A percentile compares a stretch with the other conserved stretches of the same genome.
Evolutionary conservation across 2,113 vertebrate species (phyloP).

Genomic region (Andinoacara biseriatus): DNA sequence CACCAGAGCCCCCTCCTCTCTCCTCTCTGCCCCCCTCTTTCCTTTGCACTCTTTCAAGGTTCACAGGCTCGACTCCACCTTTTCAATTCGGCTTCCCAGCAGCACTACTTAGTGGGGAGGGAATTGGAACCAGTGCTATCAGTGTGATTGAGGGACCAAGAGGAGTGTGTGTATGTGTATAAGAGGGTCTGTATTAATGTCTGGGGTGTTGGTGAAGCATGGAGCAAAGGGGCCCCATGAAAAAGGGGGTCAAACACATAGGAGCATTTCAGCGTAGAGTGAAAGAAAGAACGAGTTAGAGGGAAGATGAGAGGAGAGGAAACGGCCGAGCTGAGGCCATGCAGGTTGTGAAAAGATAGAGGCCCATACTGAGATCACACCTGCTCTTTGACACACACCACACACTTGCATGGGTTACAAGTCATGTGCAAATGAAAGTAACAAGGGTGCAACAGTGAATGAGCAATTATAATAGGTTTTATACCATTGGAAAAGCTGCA

Average conservation of each 20-base stretch:
- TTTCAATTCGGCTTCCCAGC: constrained; percentile 80
- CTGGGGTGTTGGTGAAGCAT: constrained; percentile 73
- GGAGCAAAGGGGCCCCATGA: constrained; percentile 65
- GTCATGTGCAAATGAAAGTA: constrained; percentile 37
- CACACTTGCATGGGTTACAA: constrained; percentile 40
- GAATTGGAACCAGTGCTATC: constrained; percentile 84
- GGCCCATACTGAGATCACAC: constrained; percentile 67
- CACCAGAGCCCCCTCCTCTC: neutral
- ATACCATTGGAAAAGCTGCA: neutral
- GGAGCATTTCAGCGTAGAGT: constrained; percentile 64
- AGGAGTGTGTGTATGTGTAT: constrained; percentile 48
- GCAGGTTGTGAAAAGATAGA: constrained; percentile 65
- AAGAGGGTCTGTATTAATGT: constrained; percentile 65
- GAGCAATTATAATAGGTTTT: constrained; percentile 22
- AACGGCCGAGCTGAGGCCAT: constrained; percentile 45
- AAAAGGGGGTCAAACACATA: constrained; percentile 72
- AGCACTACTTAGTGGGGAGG: constrained; percentile 82
- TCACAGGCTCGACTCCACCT: constrained; percentile 78
- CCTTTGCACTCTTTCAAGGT: constrained; percentile 79
- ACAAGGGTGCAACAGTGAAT: constrained; percentile 15
- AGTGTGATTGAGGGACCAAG: constrained; percentile 79
- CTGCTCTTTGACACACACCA: constrained; percentile 56
- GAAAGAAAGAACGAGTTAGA: constrained; percentile 66
- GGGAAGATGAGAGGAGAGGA: constrained; percentile 65
- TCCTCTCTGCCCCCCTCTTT: constrained; percentile 28